Percentiles rank a stretch among this genome's conserved stretches.
Conservation (phyloP, 2,888 invertebrate species). For the Eristalinus aeneus region DNA sequence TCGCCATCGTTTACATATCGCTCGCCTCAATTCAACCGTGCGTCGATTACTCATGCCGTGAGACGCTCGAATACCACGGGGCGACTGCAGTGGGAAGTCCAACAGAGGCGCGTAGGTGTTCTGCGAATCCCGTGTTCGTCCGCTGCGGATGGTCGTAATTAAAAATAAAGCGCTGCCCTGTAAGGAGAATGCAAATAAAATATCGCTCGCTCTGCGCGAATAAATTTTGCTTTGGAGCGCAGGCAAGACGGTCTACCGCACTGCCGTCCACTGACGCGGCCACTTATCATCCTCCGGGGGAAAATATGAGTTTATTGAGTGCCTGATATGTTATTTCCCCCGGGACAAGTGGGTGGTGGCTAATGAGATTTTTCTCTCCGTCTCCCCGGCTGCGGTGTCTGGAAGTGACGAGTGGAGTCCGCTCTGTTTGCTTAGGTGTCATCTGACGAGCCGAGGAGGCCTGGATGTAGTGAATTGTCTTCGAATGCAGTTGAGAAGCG, state of each 20-base stretch:
- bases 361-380: constrained; percentile 39
- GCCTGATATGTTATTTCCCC: constrained; percentile 69
- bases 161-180: constrained; percentile 50
- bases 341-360: constrained; percentile 58
- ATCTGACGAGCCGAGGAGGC: constrained; percentile 48
- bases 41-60: constrained; percentile 50
- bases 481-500: constrained; percentile 29
- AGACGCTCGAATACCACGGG: neutral
- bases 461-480: constrained; percentile 43
- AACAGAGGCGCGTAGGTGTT: constrained; percentile 35
- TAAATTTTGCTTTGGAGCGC: constrained; percentile 3
- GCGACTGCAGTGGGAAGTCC: neutral
- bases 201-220: constrained; percentile 17
- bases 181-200: constrained; percentile 69
- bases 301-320: constrained; percentile 70
- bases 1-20: constrained; percentile 57
- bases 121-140: constrained; percentile 17
- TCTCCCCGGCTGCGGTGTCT: constrained; percentile 22
- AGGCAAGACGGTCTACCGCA: neutral
- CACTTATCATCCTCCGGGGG: constrained; percentile 58
- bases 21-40: constrained; percentile 38
- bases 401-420: constrained; percentile 9
- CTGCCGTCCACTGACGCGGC: constrained; percentile 40
- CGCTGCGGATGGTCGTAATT: constrained; percentile 40
- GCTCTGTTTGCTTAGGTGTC: constrained; percentile 58